Percentiles rank a stretch among this genome's conserved stretches.
Conservation (phyloP, 2,797 vertebrate species). For the Harpagifer antarcticus region DNA sequence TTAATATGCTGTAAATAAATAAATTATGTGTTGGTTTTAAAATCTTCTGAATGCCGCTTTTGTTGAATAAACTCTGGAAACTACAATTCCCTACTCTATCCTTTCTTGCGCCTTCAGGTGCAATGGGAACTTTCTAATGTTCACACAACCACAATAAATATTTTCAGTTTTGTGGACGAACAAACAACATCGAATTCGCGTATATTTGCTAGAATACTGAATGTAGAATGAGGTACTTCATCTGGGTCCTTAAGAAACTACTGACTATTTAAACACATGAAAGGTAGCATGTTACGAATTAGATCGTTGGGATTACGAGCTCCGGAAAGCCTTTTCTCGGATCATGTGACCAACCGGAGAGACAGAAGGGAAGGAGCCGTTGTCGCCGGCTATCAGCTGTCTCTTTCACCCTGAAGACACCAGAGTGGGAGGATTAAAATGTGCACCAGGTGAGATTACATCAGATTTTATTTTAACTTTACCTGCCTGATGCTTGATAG, state of each 20-base stretch:
- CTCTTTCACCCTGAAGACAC: conserved; percentile 31
- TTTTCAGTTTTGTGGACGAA: not conserved
- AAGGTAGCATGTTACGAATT: rapidly evolving
- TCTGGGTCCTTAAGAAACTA: too few species aligned
- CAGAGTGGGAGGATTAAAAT: conserved; percentile 36
- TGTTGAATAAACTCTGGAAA: conserved; percentile 16
- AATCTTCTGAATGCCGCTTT: not conserved
- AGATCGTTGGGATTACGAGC: not conserved
- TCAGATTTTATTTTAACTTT: not conserved
- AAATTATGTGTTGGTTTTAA: rapidly evolving
- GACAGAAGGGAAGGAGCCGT: not conserved
- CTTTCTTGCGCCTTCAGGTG: rapidly evolving
- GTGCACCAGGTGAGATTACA: conserved; percentile 69
- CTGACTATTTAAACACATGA: not conserved
- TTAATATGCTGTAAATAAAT: not conserved
- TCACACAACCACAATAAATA: not conserved
- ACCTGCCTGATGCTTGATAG: rapidly evolving
- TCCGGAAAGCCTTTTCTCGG: rapidly evolving
- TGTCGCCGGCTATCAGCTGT: not conserved
- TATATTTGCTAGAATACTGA: rapidly evolving
- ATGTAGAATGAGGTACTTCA: rapidly evolving
- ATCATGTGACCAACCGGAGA: conserved; percentile 62
- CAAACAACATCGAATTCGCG: too few species aligned
- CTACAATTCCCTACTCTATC: conserved; percentile 68
- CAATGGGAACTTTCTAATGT: not conserved